Conservation (phyloP, 2,113 vertebrate genomes). For the Colius striatus region DNA sequence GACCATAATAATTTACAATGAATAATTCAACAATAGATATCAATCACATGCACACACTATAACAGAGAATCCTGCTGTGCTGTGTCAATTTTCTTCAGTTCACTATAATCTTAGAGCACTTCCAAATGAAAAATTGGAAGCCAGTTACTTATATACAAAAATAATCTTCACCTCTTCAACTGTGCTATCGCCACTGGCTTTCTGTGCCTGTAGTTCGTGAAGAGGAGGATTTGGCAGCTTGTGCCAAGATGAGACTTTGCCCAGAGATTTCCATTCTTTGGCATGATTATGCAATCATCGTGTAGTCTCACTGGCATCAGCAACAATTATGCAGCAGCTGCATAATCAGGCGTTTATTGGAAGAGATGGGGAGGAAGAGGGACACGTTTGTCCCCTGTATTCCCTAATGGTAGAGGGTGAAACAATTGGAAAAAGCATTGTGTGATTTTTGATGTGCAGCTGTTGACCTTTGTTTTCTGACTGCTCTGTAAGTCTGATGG, state of each 20-base stretch:
- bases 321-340: constrained; percentile 47
- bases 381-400: background rate
- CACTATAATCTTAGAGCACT: background rate
- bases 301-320: background rate
- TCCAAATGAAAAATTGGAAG: background rate
- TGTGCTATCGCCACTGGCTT: background rate
- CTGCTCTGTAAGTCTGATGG: background rate
- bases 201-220: background rate
- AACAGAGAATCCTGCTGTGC: background rate
- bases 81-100: background rate
- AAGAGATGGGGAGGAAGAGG: background rate
- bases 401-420: background rate
- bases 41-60: background rate
- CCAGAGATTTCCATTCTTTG: constrained; percentile 14
- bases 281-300: background rate
- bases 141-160: background rate
- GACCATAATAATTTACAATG: background rate
- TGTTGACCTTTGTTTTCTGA: background rate
- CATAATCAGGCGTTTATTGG: background rate
- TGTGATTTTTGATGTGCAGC: background rate
- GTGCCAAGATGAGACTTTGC: background rate
- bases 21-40: background rate
- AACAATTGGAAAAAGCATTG: background rate
- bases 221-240: background rate
- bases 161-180: background rate